These are phyloP conservation scores for Meriones psammophilus DNA, from an alignment of 2,797 vertebrate genomes.

Conservation along the genomic window DNA sequence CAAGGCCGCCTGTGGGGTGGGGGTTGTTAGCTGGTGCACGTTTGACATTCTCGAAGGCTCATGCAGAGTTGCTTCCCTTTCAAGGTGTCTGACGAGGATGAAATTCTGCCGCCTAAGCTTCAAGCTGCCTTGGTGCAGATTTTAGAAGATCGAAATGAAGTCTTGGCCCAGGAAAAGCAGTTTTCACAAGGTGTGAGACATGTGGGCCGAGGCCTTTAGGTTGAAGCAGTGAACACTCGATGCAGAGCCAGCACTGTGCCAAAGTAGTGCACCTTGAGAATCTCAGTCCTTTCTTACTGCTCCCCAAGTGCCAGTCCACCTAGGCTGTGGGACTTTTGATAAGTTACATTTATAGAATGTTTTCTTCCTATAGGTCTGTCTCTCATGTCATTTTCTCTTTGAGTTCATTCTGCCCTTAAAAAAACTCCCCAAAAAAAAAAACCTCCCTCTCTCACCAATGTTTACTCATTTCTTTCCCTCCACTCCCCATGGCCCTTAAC, in stretches of 20 bases:
- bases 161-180: conserved; percentile 90
- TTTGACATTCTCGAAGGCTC: conserved; percentile 1
- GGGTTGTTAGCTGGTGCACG: not conserved
- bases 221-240: conserved; percentile 9
- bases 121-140: conserved; percentile 96
- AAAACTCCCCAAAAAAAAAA: too few species aligned
- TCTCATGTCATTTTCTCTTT: not conserved
- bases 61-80: conserved; percentile 14
- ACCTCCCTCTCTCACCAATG: not conserved
- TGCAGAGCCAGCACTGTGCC: not conserved
- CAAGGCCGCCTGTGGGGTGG: not conserved
- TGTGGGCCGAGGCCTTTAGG: not conserved
- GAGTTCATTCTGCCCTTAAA: not conserved
- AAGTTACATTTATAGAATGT: not conserved
- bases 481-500: not conserved
- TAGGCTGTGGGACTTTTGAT: not conserved
- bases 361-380: not conserved
- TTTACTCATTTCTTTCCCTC: not conserved
- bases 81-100: conserved; percentile 96
- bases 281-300: not conserved
- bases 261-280: not conserved
- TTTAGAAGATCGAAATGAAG: conserved; percentile 94
- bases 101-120: conserved; percentile 97
- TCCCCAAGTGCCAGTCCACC: not conserved
- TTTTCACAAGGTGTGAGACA: conserved; percentile 86